A percentile compares a stretch with the other conserved stretches of the same genome.
phyloP scores from a whole-genome alignment of 2,888 invertebrate genomes.

The Mellilla xanthometata region DNA sequence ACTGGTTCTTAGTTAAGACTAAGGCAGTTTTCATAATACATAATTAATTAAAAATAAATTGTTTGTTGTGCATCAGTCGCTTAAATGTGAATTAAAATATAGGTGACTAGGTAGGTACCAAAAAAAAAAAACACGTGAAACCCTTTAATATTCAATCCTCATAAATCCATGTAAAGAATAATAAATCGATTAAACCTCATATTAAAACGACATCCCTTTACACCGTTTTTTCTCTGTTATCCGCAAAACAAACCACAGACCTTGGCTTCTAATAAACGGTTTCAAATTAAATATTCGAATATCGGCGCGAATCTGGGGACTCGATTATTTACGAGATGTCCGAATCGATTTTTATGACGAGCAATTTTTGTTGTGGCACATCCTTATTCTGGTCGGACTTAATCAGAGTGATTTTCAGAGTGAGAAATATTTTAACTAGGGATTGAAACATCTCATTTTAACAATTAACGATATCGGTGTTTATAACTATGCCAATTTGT shows the following conservation, averaged over 20 bases:
- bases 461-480: too few species aligned
- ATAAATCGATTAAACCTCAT: constrained; percentile 40
- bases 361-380: constrained; percentile 24
- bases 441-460: too few species aligned
- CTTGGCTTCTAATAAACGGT: constrained; percentile 46
- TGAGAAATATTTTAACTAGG: too few species aligned
- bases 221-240: constrained; percentile 45
- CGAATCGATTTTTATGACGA: constrained; percentile 52
- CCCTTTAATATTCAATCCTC: constrained; percentile 11
- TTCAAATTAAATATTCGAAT: constrained; percentile 40
- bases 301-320: constrained; percentile 40
- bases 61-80: too few species aligned
- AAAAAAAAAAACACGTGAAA: too few species aligned
- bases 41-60: too few species aligned
- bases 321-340: constrained; percentile 57
- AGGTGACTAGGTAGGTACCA: too few species aligned
- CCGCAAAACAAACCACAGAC: constrained; percentile 60
- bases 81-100: too few species aligned
- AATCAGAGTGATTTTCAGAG: background rate
- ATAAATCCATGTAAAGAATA: constrained; percentile 25
- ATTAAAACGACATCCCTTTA: constrained; percentile 57
- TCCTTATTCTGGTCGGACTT: constrained; percentile 13
- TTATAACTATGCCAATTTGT: too few species aligned
- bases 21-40: too few species aligned
- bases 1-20: too few species aligned